Evolutionary conservation across 2,888 invertebrate species (phyloP).

Genomic region (Dexiosoma caninum): DNA sequence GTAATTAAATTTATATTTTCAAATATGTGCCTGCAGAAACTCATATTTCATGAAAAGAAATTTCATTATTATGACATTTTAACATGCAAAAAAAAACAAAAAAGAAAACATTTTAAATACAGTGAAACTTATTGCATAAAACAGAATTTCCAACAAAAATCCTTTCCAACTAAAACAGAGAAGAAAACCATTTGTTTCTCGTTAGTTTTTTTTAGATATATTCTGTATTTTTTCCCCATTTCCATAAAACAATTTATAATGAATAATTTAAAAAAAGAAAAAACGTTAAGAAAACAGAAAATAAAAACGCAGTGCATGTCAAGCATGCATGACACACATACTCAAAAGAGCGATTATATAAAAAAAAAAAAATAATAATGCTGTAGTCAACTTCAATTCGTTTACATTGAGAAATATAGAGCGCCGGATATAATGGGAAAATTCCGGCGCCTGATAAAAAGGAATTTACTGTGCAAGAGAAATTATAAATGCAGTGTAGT

Average conservation of each 20-base stretch:
- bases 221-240: neutral
- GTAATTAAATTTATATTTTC: constrained; percentile 31
- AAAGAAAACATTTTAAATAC: no score
- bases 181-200: neutral
- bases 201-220: neutral
- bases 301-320: constrained; percentile 1
- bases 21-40: neutral
- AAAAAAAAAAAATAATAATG: neutral
- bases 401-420: constrained; percentile 37
- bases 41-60: neutral
- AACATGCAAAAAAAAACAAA: constrained; percentile 15
- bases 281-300: neutral
- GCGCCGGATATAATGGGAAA: constrained; percentile 53
- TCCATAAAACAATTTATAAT: constrained; percentile 13
- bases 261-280: constrained; percentile 11
- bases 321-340: constrained; percentile 29
- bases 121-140: neutral
- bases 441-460: constrained; percentile 53
- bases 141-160: neutral
- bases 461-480: neutral
- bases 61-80: constrained; percentile 2
- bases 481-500: neutral
- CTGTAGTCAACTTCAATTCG: neutral
- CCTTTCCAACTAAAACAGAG: neutral
- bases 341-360: neutral